A percentile compares a stretch with the other conserved stretches of the same genome.
Conservation (phyloP, 1,140 invertebrate genomes). For the Euura saliciscinereae region DNA sequence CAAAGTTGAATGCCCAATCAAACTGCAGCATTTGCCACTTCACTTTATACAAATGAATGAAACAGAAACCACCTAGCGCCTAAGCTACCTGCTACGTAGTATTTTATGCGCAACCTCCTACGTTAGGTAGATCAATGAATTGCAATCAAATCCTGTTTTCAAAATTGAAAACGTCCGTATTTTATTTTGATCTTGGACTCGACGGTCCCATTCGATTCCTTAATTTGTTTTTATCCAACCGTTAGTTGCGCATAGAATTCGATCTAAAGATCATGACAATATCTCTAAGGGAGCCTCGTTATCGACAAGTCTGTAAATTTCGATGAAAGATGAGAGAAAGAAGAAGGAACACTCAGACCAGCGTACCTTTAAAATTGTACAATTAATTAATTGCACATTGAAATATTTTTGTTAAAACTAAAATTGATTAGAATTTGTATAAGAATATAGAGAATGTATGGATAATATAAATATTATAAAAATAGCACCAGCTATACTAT, state of each 20-base stretch:
- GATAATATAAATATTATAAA: not conserved
- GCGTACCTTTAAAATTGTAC: conserved; percentile 2
- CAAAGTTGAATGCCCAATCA: conserved; percentile 49
- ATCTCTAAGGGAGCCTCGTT: conserved; percentile 2
- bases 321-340: not conserved
- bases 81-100: conserved; percentile 1
- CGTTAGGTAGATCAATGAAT: not conserved
- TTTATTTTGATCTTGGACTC: not conserved
- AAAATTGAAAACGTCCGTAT: no score
- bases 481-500: no score
- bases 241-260: not conserved
- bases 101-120: conserved; percentile 5
- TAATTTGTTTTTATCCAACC: not conserved
- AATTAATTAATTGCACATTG: conserved; percentile 4
- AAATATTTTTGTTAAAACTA: not conserved
- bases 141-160: no score
- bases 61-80: conserved; percentile 44
- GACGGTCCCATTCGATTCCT: not conserved
- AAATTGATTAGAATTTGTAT: not conserved
- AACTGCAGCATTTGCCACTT: conserved; percentile 48
- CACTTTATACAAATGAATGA: conserved; percentile 52
- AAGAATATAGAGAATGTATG: not conserved
- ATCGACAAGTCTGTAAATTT: not conserved
- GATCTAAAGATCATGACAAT: conserved; percentile 2
- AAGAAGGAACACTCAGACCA: not conserved